These are phyloP conservation scores for Phenganax stokvisi DNA, from an alignment of 92 coral and sea anemone genomes.

Conservation along the genomic window DNA sequence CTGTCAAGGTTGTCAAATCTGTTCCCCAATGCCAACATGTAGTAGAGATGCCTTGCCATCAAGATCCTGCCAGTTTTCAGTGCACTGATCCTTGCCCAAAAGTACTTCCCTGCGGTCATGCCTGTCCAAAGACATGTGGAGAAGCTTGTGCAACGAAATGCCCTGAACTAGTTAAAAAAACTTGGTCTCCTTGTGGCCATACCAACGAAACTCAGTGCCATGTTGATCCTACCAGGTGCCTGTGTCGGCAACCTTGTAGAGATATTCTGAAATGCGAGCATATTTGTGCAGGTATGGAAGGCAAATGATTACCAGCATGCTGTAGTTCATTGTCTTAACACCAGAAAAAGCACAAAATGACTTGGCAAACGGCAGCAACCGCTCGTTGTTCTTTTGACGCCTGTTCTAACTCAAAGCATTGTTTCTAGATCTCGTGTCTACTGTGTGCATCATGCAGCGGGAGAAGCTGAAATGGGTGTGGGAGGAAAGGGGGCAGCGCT, in stretches of 20 bases:
- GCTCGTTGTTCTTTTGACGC: no score
- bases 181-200: constrained; percentile 68
- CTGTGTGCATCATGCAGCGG: no score
- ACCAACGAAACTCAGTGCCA: constrained; percentile 53
- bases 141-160: constrained; percentile 25
- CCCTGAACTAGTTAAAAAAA: constrained; percentile 30
- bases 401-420: no score
- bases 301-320: neutral
- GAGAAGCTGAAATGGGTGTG: no score
- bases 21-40: constrained; percentile 59
- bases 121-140: constrained; percentile 44
- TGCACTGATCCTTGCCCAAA: constrained; percentile 34
- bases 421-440: no score
- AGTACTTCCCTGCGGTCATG: constrained; percentile 47
- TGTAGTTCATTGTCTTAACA: no score
- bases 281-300: constrained; percentile 61
- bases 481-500: no score
- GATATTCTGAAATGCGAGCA: constrained; percentile 66
- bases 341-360: no score
- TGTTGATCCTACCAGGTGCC: constrained; percentile 44
- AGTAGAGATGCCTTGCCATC: constrained; percentile 65
- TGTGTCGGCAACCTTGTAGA: constrained; percentile 63
- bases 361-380: no score
- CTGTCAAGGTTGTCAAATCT: constrained; percentile 39
- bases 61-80: constrained; percentile 44